phyloP scores from a whole-genome alignment of 2,797 vertebrate species.

The Acanthornis magna region DNA sequence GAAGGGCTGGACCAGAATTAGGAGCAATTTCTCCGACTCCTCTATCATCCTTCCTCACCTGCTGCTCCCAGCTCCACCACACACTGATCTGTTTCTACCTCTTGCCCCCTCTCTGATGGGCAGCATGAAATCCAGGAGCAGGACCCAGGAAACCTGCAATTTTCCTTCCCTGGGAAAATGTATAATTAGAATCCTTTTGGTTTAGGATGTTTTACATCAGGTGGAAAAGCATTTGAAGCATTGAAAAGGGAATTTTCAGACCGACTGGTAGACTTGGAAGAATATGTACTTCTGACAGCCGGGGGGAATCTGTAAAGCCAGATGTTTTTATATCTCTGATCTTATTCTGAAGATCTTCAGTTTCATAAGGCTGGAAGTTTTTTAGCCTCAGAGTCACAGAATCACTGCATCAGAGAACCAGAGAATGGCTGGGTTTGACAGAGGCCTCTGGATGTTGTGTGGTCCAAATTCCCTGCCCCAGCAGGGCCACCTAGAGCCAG shows the following conservation, averaged over 20 bases:
- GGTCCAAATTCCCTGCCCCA: background rate
- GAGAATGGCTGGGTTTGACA: background rate
- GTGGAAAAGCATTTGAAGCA: background rate
- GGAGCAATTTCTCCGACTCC: background rate
- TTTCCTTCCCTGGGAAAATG: background rate
- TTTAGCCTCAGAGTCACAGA: background rate
- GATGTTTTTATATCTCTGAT: background rate
- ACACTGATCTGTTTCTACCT: background rate
- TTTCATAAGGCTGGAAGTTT: background rate
- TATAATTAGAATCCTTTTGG: background rate
- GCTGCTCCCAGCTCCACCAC: background rate
- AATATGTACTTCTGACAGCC: background rate
- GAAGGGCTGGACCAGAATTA: background rate
- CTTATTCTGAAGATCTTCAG: background rate
- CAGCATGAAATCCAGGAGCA: background rate
- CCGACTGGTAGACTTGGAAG: background rate
- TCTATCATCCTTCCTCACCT: background rate
- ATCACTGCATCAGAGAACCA: background rate
- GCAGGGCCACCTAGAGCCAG: background rate
- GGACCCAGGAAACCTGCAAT: background rate
- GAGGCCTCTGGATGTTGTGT: background rate
- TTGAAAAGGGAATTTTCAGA: background rate
- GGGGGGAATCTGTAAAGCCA: background rate
- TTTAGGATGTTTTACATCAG: background rate
- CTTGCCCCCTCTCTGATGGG: background rate